These are phyloP conservation scores for Sphecodes monilicornis DNA, from an alignment of 2,888 invertebrate genomes.

Conservation along the genomic window DNA sequence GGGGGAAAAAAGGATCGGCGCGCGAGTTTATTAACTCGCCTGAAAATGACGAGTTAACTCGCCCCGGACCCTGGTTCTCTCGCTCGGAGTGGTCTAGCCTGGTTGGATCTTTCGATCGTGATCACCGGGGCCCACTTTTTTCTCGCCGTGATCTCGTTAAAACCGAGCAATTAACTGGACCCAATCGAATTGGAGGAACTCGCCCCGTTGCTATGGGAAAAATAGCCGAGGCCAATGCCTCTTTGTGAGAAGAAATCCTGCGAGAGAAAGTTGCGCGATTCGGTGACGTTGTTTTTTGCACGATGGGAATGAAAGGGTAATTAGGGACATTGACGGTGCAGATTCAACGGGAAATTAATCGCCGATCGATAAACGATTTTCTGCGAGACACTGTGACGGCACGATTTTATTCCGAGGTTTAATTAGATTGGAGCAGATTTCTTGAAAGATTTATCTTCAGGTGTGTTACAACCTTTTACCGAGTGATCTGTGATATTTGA, in stretches of 20 bases:
- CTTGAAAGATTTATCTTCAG: background rate
- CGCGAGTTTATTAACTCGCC: constrained; percentile 41
- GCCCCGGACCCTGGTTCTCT: constrained; percentile 20
- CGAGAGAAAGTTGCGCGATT: background rate
- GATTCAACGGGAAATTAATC: background rate
- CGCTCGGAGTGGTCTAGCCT: constrained; percentile 5
- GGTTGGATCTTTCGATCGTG: constrained; percentile 10
- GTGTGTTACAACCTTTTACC: background rate
- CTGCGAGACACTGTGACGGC: background rate
- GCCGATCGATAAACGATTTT: background rate
- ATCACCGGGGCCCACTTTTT: constrained; percentile 15
- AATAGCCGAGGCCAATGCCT: background rate
- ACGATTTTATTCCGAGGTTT: background rate
- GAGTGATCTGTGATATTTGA: background rate
- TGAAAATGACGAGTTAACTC: constrained; percentile 37
- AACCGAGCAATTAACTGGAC: background rate
- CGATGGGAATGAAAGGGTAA: background rate
- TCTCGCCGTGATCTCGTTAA: background rate
- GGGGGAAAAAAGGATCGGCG: constrained; percentile 1
- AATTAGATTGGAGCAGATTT: background rate
- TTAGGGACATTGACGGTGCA: background rate
- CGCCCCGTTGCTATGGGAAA: background rate
- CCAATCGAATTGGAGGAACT: constrained; percentile 3
- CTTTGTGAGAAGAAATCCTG: background rate
- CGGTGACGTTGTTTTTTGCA: background rate